Conservation (phyloP, 2,888 invertebrate species). For the Cryptocheilus praepositus region DNA sequence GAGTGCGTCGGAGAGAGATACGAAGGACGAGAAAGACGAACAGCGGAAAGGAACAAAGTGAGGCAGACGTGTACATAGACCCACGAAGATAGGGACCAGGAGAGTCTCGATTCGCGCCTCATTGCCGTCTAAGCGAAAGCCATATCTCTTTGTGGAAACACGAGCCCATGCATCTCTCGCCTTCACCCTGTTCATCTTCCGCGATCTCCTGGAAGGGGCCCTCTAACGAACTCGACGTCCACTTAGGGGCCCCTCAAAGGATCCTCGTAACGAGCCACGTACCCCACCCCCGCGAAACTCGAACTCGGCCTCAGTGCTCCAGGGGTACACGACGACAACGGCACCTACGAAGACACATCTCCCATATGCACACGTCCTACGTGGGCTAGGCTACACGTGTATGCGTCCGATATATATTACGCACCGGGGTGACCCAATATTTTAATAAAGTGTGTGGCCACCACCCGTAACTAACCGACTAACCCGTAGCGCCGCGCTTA, state of each 20-base stretch:
- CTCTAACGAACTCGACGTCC: conserved; percentile 71
- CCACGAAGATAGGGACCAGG: conserved; percentile 18
- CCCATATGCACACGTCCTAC: background rate
- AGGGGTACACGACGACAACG: background rate
- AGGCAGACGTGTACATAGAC: background rate
- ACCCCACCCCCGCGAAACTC: conserved; percentile 54
- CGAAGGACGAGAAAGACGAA: conserved; percentile 8
- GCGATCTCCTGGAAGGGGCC: conserved; percentile 61
- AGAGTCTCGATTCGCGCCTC: conserved; percentile 57
- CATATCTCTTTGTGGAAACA: conserved; percentile 66
- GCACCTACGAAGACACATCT: background rate
- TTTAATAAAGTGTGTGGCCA: conserved; percentile 68
- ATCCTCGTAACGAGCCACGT: conserved; percentile 64
- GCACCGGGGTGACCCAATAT: conserved; percentile 65
- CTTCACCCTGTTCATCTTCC: conserved; percentile 66
- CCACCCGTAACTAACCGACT: conserved; percentile 67
- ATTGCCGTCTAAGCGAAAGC: conserved; percentile 62
- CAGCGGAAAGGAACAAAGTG: background rate
- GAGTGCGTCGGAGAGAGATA: background rate
- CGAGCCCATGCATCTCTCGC: conserved; percentile 65
- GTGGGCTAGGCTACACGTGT: conserved; percentile 3
- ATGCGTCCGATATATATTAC: conserved; percentile 51
- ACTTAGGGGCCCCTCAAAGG: conserved; percentile 66
- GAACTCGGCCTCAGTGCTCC: conserved; percentile 35
- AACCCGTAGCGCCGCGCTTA: conserved; percentile 47